phyloP scores from a whole-genome alignment of 2,797 vertebrate species.

The Tarsius wallacei region DNA sequence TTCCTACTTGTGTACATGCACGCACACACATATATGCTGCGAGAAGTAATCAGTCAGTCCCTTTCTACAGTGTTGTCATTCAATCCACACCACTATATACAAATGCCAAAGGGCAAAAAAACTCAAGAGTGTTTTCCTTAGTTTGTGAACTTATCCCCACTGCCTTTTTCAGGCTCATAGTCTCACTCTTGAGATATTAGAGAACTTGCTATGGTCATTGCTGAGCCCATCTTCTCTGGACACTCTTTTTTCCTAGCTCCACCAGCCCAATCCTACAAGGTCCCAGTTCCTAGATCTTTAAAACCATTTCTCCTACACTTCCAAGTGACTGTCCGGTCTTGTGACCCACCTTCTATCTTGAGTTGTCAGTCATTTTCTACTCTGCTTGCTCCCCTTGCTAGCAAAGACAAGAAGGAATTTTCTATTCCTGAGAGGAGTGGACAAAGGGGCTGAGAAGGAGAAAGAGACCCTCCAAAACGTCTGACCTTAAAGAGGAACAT shows the following conservation, averaged over 20 bases:
- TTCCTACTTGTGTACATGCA: background rate
- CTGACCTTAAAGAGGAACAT: background rate
- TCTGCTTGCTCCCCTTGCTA: background rate
- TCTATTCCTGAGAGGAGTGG: background rate
- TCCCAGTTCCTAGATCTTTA: background rate
- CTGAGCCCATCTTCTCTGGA: background rate
- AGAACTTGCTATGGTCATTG: background rate
- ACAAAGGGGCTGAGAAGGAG: background rate
- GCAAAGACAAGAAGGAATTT: background rate
- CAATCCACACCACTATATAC: background rate
- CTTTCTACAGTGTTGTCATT: background rate
- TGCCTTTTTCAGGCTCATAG: background rate
- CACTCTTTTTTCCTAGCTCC: background rate
- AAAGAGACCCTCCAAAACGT: background rate
- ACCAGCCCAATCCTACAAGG: background rate
- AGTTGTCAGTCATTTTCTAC: background rate
- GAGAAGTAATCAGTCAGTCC: background rate
- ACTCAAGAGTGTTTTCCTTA: background rate
- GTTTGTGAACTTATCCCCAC: background rate
- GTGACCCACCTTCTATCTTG: background rate
- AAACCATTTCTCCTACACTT: background rate
- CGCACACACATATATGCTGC: background rate
- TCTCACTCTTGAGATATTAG: background rate
- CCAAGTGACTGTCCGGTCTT: background rate
- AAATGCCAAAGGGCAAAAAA: background rate